Percentiles rank a stretch among this genome's conserved stretches.
Evolutionary conservation across 2,797 vertebrate genomes (phyloP).

Genomic region (Characodon lateralis): DNA sequence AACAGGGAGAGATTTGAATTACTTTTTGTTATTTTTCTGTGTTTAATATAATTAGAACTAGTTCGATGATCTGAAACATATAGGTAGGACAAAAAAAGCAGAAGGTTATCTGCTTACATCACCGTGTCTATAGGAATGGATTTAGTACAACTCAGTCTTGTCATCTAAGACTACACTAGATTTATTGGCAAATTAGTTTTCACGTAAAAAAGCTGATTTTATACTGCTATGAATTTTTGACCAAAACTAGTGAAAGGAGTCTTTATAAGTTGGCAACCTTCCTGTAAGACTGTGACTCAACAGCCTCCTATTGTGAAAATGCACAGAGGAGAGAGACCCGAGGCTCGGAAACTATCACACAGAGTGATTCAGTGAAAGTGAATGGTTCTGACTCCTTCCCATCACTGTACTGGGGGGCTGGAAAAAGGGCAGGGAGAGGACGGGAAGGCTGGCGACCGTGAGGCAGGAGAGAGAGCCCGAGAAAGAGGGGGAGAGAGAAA

Average conservation of each 20-base stretch:
- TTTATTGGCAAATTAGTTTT: neutral
- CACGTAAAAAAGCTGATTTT: neutral
- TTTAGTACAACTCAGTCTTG: neutral
- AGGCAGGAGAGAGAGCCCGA: constrained; percentile 65
- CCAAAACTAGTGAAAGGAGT: neutral
- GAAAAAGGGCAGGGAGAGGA: constrained; percentile 54
- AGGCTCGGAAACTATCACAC: constrained; percentile 61
- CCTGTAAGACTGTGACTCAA: constrained; percentile 50
- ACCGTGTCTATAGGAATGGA: neutral
- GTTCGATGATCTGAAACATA: neutral
- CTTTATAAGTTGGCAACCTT: constrained; percentile 28
- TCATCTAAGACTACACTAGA: too few species aligned
- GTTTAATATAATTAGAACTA: neutral
- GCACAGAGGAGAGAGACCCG: constrained; percentile 45
- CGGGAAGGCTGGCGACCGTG: constrained; percentile 65
- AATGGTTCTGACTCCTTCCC: constrained; percentile 60
- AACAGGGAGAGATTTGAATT: too few species aligned
- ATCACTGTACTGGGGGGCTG: constrained; percentile 60
- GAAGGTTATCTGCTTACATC: neutral
- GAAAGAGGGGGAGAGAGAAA: constrained; percentile 36
- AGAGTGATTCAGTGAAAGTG: constrained; percentile 71
- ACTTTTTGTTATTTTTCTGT: too few species aligned
- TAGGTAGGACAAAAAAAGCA: neutral
- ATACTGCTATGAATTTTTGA: neutral
- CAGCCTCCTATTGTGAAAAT: constrained; percentile 42